Evolutionary conservation across 2,888 invertebrate genomes (phyloP).

Genomic region (Protodeltote pygarga): DNA sequence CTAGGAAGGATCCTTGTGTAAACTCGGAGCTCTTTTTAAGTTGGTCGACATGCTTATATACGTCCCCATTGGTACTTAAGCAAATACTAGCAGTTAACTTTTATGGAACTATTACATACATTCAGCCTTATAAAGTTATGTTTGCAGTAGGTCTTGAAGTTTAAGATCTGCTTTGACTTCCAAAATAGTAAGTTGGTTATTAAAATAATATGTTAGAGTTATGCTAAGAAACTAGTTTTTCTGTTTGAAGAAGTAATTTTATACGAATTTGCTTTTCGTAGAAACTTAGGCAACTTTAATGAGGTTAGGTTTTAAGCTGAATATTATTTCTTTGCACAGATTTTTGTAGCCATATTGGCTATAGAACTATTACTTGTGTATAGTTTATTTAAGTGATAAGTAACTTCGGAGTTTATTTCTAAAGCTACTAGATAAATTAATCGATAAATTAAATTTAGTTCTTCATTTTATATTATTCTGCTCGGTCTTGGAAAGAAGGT

Average conservation of each 20-base stretch:
- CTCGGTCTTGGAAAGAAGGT: no score
- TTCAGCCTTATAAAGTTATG: constrained; percentile 74
- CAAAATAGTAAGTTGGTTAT: constrained; percentile 40
- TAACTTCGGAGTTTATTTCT: no score
- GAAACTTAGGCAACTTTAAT: constrained; percentile 2
- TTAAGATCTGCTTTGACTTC: constrained; percentile 52
- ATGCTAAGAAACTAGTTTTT: constrained; percentile 27
- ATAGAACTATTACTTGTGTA: no score
- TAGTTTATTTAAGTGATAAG: no score
- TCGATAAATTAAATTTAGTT: no score
- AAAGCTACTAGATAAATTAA: no score
- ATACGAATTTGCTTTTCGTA: constrained; percentile 32
- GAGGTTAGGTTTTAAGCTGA: constrained; percentile 4
- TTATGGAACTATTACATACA: constrained; percentile 79
- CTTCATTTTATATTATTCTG: no score
- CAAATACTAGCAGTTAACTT: constrained; percentile 79
- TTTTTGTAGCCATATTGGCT: constrained; percentile 13
- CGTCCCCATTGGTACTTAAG: constrained; percentile 68
- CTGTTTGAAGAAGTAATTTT: constrained; percentile 12
- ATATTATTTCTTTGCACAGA: constrained; percentile 7
- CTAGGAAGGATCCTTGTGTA: constrained; percentile 38
- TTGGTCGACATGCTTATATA: constrained; percentile 54
- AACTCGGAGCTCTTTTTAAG: constrained; percentile 50
- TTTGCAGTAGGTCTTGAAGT: constrained; percentile 55
- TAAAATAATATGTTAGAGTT: constrained; percentile 24